Conservation (phyloP, 2,888 invertebrate genomes). For the Diachrysia chrysitis region DNA sequence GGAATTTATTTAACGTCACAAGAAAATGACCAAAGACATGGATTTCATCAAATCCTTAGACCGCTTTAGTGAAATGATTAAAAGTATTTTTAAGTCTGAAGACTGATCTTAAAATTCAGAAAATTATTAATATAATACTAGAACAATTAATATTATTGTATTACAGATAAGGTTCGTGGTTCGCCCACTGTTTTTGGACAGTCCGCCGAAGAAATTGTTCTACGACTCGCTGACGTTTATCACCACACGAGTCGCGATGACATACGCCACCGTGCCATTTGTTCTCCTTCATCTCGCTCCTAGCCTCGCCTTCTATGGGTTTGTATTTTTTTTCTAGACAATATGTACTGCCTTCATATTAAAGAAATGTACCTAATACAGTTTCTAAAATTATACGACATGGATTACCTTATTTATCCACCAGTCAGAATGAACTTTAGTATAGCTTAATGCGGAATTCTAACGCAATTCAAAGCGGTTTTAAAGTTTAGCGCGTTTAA, state of each 20-base stretch:
- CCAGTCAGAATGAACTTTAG: too few relatives aligned
- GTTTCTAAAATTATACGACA: too few relatives aligned
- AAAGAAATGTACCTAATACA: too few relatives aligned
- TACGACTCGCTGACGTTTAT: slow-evolving; percentile 96
- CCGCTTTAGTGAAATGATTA: too few relatives aligned
- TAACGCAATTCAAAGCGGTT: background rate
- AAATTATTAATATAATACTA: background rate
- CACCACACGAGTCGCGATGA: slow-evolving; percentile 95
- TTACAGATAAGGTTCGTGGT: slow-evolving; percentile 93
- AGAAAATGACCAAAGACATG: too few relatives aligned
- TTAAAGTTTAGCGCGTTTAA: background rate
- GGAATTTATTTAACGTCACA: too few relatives aligned
- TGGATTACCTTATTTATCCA: too few relatives aligned
- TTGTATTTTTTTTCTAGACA: slow-evolving; percentile 72
- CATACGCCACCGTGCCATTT: slow-evolving; percentile 97
- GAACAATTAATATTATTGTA: background rate
- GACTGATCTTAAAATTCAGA: too few relatives aligned
- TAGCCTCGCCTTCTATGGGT: slow-evolving; percentile 94
- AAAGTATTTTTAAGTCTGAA: too few relatives aligned
- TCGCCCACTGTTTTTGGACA: slow-evolving; percentile 93
- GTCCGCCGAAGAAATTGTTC: slow-evolving; percentile 90
- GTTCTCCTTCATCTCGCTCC: slow-evolving; percentile 95
- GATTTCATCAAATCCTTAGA: too few relatives aligned
- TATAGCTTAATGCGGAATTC: too few relatives aligned
- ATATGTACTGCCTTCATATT: background rate